Percentiles rank a stretch among this genome's conserved stretches.
Conservation (phyloP, 2,113 vertebrate genomes). For the Entelurus aequoreus region DNA sequence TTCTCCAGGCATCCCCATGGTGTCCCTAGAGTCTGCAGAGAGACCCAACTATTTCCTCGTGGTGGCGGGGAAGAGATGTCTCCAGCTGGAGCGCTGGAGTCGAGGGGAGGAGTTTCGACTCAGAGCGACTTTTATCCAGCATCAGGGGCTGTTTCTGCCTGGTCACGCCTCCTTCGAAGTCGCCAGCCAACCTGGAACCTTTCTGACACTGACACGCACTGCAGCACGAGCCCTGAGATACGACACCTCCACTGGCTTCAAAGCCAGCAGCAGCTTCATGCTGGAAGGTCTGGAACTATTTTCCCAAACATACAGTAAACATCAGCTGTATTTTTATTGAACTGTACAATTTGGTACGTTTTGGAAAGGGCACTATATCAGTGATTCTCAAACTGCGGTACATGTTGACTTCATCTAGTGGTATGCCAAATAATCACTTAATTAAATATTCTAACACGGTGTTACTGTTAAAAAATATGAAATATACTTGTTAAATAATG, state of each 20-base stretch:
- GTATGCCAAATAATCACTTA: too few relatives aligned
- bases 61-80: slow-evolving; percentile 65
- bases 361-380: too few relatives aligned
- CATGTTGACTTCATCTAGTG: too few relatives aligned
- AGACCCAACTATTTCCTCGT: slow-evolving; percentile 93
- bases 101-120: slow-evolving; percentile 74
- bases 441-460: too few relatives aligned
- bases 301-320: too few relatives aligned
- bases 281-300: slow-evolving; percentile 80
- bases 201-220: slow-evolving; percentile 78
- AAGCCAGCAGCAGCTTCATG: slow-evolving; percentile 83
- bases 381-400: too few relatives aligned
- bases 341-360: too few relatives aligned
- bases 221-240: slow-evolving; percentile 79
- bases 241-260: slow-evolving; percentile 83
- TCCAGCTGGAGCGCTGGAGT: slow-evolving; percentile 83
- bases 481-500: too few relatives aligned
- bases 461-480: too few relatives aligned
- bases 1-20: slow-evolving; percentile 75
- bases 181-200: slow-evolving; percentile 84
- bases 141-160: slow-evolving; percentile 85
- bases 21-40: slow-evolving; percentile 93
- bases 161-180: slow-evolving; percentile 86
- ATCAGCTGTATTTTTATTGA: too few relatives aligned
- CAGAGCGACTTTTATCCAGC: slow-evolving; percentile 88